phyloP scores from a whole-genome alignment of 1,140 invertebrate species.

The Drosophila novamexicana region DNA sequence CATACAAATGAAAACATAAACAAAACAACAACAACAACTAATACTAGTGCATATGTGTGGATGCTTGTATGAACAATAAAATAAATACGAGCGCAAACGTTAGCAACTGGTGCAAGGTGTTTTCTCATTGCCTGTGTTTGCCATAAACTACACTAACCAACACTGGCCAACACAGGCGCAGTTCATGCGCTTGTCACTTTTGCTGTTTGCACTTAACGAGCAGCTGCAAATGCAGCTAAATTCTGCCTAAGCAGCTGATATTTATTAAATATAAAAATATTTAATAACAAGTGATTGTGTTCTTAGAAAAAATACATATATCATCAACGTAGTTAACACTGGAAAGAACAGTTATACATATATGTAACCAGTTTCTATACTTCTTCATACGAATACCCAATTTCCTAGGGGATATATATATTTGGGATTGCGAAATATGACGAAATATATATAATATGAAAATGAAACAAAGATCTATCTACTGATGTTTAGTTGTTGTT shows the following conservation, averaged over 20 bases:
- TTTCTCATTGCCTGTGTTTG: conserved; percentile 48
- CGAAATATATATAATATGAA: no score
- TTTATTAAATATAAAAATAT: no score
- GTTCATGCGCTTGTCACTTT: conserved; percentile 8
- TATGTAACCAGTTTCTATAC: no score
- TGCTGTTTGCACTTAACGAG: conserved; percentile 7
- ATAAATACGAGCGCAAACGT: conserved; percentile 54
- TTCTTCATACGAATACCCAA: no score
- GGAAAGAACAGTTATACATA: no score
- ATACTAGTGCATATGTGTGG: neutral
- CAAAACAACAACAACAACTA: conserved; percentile 11
- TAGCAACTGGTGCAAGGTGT: conserved; percentile 74
- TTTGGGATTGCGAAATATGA: no score
- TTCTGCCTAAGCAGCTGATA: neutral
- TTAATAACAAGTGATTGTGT: no score
- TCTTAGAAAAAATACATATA: no score
- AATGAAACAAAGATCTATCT: no score
- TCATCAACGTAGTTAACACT: no score
- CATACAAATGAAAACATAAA: conserved; percentile 31
- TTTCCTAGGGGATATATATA: no score
- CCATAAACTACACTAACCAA: conserved; percentile 30
- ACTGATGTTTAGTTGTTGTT: no score
- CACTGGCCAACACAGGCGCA: conserved; percentile 43
- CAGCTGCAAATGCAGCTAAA: conserved; percentile 27
- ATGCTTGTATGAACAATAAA: conserved; percentile 20